Base-by-base conservation (phyloP, 2,797 vertebrate species). In the Chrysocyon brachyurus region DNA sequence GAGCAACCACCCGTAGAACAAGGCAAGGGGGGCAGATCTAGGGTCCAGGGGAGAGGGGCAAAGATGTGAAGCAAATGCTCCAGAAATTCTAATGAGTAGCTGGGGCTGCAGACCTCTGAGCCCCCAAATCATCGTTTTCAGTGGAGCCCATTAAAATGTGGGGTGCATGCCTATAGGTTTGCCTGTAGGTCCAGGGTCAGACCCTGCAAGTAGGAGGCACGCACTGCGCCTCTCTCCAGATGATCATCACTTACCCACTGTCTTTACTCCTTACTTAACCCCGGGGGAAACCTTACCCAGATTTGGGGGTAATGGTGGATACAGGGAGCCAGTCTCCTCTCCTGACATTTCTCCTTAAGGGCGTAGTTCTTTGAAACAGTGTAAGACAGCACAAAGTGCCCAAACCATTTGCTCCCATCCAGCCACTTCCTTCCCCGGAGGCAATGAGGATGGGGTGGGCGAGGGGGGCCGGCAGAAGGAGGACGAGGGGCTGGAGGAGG, bases 261-360 rank as follows among this genome's bases (percentile, higher is more conserved):
- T 78, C 68, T 92, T 88, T 88, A 68, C 40, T 73, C 46, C 36
- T 83, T 59, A 33, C 28, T 88, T 91, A 75, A 81, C 70, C 66
- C 75, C 92, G 66, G 59, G 81, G 85, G 83, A 86, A 95, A 28
- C 57, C 49, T 26, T 70, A 61, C n/a, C 24, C 66, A 59, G 59
- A 78, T 64, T 49, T 84, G 61, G 90, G 46, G n/a, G 36, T 31
- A 75, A 49, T 40, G 70, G 59, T 15, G 31, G 54, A 31, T 28
- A 0, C 16, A 75, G 63, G 31, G n/a, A 96, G 88, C 24, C 59
- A 87, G 68, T 3, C 83, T 72, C 49, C 31, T 7, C 57, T 49
- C 28, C 75, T 72, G 84, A 75, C 82, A 56, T 88, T 92, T 89
- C 64, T 87, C 52, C 83, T 88, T 84, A 33, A 95, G 49, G 88